Evolutionary conservation across 2,888 invertebrate genomes (phyloP), one percentile per base, ranked within the genome.

Genomic region (Drosophila mulleri): DNA sequence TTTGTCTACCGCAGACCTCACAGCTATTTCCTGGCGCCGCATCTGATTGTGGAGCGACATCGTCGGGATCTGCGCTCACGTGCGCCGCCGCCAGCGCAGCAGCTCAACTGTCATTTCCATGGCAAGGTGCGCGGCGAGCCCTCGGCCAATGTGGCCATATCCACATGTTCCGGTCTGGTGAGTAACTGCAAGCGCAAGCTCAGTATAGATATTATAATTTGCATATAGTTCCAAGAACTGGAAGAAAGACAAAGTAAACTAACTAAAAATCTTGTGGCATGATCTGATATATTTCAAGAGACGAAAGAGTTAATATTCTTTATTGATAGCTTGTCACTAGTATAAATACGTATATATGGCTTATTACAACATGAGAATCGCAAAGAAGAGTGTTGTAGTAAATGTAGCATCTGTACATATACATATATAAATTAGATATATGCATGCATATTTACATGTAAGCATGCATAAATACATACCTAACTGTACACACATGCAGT

Each of bases 91-190:
- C 12, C 77, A 8, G 57, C 67, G 7, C 77, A 87, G 16, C 88
- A 94, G 57, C 94, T 94, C 70, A 94, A 94, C 44, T 97, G 97
- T 92, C 97, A 97, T 93, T 97, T 96, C 93, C 95, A 95, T 67
- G 98, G 98, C 79, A 93, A 94, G 82, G 94, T 98, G 71, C 94
- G 95, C 62, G 96, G 96, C 52, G 95, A 96, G 78, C 93, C 94
- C 8, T 93, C 93, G 64, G 97, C 97, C 42, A 94, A 94, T 75
- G 96, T 97, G 58, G 97, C 97, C 20, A 91, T 98, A 65, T 97
- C 97, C 16, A 95, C 97, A 20, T 98, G 97, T 92, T 94, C 96
- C 91, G 97, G 97, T 90, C 93, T 97, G 94, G 97, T 97, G 93
- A 96, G 96, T 94, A 23, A 12, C 3, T 18, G 29, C 29, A 32